A percentile compares a stretch with the other conserved stretches of the same genome.
These are phyloP conservation scores for Helarctos malayanus DNA, from an alignment of 2,797 vertebrate genomes.

Conservation along the genomic window DNA sequence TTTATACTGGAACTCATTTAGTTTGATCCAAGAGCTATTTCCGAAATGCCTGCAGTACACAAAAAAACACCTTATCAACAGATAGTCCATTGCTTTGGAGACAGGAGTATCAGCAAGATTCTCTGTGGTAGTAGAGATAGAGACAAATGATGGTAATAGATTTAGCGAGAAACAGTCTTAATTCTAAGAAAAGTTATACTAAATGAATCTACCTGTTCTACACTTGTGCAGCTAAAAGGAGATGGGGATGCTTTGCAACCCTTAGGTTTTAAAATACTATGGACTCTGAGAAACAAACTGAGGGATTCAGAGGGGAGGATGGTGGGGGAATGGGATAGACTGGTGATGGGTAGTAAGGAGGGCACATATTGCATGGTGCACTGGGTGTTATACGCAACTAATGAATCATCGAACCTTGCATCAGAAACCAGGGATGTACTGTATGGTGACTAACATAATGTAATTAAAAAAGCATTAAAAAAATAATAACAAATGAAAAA, in stretches of 20 bases:
- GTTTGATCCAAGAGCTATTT: constrained; percentile 81
- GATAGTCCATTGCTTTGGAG: constrained; percentile 57
- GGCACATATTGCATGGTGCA: too few species aligned
- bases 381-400: too few species aligned
- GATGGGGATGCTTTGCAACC: not conserved
- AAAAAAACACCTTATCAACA: constrained; percentile 72
- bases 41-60: constrained; percentile 75
- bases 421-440: too few species aligned
- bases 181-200: constrained; percentile 59
- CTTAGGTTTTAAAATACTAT: not conserved
- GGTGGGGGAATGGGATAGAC: too few species aligned
- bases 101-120: constrained; percentile 65
- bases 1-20: constrained; percentile 80
- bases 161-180: constrained; percentile 66
- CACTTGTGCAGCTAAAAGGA: not conserved
- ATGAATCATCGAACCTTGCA: too few species aligned
- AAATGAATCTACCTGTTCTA: not conserved
- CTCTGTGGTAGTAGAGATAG: not conserved
- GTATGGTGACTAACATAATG: too few species aligned
- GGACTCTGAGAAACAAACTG: too few species aligned
- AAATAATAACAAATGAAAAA: too few species aligned
- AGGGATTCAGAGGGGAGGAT: too few species aligned
- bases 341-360: too few species aligned
- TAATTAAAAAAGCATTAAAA: too few species aligned
- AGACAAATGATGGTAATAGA: constrained; percentile 46